These are phyloP conservation scores for Rhadinocentrus ornatus DNA, from an alignment of 2,797 vertebrate genomes.

Conservation along the genomic window DNA sequence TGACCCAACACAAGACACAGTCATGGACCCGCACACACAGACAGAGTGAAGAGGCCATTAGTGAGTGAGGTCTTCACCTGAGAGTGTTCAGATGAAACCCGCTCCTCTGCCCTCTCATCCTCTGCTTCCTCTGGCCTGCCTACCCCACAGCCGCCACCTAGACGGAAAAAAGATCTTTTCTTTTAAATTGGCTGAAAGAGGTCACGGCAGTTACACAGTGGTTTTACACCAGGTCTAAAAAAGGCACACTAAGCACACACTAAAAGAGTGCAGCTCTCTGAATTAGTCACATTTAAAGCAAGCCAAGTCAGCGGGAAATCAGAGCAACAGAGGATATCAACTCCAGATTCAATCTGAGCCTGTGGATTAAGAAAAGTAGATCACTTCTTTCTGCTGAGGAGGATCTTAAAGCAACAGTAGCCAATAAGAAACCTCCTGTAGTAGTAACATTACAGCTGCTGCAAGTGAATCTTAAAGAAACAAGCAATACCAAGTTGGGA, in stretches of 20 bases:
- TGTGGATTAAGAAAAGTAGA: conserved; percentile 71
- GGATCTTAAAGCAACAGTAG: conserved; percentile 64
- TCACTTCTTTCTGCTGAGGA: conserved; percentile 60
- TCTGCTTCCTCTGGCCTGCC: conserved; percentile 9
- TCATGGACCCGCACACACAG: background rate
- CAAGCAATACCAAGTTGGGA: background rate
- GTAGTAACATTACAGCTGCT: background rate
- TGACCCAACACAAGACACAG: conserved; percentile 45
- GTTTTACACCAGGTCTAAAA: conserved; percentile 6
- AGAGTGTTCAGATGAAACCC: conserved; percentile 40
- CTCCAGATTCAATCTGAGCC: conserved; percentile 38
- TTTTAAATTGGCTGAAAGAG: background rate
- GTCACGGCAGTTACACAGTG: conserved; percentile 14
- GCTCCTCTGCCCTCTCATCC: conserved; percentile 12
- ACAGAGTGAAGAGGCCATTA: conserved; percentile 33
- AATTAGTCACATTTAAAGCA: conserved; percentile 38
- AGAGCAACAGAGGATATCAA: conserved; percentile 32
- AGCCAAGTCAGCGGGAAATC: conserved; percentile 49
- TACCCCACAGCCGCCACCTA: conserved; percentile 4
- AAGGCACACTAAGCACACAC: conserved; percentile 5
- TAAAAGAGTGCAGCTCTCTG: conserved; percentile 4
- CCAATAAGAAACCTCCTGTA: background rate
- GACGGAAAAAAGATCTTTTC: background rate
- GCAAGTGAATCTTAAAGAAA: background rate
- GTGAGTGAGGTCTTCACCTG: conserved; percentile 34